Conservation (phyloP, 2,888 invertebrate genomes). For the Hydroisotoma schaefferi region DNA sequence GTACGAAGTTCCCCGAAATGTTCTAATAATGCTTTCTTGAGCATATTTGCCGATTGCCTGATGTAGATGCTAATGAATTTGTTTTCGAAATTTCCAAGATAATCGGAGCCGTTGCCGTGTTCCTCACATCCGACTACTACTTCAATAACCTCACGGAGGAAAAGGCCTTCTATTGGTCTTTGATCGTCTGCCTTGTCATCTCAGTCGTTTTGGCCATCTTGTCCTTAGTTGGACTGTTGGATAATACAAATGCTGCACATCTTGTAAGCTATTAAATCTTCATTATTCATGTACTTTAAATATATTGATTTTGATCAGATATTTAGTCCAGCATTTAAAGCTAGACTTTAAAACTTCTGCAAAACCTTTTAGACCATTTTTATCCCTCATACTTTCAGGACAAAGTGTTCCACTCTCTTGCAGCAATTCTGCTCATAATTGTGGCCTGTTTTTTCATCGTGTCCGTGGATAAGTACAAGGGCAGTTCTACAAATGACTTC, state of each 20-base stretch:
- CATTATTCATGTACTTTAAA: neutral
- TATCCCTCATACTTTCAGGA: conserved; percentile 38
- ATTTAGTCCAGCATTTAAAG: neutral
- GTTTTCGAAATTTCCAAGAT: no score
- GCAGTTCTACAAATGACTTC: conserved; percentile 20
- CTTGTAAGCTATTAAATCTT: conserved; percentile 30
- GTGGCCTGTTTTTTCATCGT: conserved; percentile 39
- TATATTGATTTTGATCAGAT: neutral
- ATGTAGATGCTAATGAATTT: neutral
- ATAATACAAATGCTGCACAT: conserved; percentile 37
- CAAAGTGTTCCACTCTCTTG: conserved; percentile 39
- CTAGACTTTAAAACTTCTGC: no score
- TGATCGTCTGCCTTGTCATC: conserved; percentile 39
- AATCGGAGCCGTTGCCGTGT: conserved; percentile 39
- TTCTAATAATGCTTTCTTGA: neutral
- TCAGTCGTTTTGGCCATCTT: conserved; percentile 36
- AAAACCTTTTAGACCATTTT: no score
- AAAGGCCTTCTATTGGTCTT: conserved; percentile 39
- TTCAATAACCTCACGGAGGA: conserved; percentile 29
- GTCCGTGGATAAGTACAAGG: conserved; percentile 34
- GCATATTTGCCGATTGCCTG: neutral
- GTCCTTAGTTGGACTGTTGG: conserved; percentile 40
- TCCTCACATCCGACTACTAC: conserved; percentile 36
- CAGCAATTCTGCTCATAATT: conserved; percentile 37
- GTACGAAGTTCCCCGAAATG: neutral